A percentile compares a stretch with the other conserved stretches of the same genome.
phyloP scores from a whole-genome alignment of 2,888 invertebrate species.

The Polyploca ridens region DNA sequence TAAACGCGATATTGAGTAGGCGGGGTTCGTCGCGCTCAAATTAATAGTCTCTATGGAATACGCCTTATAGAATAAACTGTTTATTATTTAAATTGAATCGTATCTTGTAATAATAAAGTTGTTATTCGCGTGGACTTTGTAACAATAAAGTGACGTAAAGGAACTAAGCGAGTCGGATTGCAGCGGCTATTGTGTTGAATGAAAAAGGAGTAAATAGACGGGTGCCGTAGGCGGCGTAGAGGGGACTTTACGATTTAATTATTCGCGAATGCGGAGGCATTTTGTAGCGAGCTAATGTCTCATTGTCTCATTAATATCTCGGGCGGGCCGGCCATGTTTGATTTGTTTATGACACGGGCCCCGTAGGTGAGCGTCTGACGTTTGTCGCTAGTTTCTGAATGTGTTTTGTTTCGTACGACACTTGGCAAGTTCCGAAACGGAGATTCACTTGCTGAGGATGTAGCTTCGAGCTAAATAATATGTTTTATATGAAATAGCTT shows the following conservation, averaged over 20 bases:
- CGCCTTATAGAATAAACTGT: conserved; percentile 66
- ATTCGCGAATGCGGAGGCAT: conserved; percentile 85
- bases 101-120: conserved; percentile 38
- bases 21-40: conserved; percentile 83
- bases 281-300: conserved; percentile 84
- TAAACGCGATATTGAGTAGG: conserved; percentile 80
- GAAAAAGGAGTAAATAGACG: conserved; percentile 84
- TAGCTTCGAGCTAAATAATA: conserved; percentile 14
- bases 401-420: conserved; percentile 9
- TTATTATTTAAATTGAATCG: conserved; percentile 35
- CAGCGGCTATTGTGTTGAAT: conserved; percentile 83
- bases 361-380: conserved; percentile 58
- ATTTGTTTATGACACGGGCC: conserved; percentile 81
- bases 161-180: conserved; percentile 68
- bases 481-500: neutral
- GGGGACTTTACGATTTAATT: conserved; percentile 85
- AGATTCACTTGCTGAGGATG: conserved; percentile 31
- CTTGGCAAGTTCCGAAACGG: conserved; percentile 39
- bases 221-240: conserved; percentile 81
- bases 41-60: conserved; percentile 78
- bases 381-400: conserved; percentile 9
- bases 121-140: conserved; percentile 29
- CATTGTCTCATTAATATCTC: conserved; percentile 85
- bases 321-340: conserved; percentile 82
- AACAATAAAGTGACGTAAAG: conserved; percentile 63